Percentiles rank a stretch among this genome's conserved stretches.
Evolutionary conservation across 2,113 vertebrate species (phyloP).

Genomic region (Podarcis muralis): DNA sequence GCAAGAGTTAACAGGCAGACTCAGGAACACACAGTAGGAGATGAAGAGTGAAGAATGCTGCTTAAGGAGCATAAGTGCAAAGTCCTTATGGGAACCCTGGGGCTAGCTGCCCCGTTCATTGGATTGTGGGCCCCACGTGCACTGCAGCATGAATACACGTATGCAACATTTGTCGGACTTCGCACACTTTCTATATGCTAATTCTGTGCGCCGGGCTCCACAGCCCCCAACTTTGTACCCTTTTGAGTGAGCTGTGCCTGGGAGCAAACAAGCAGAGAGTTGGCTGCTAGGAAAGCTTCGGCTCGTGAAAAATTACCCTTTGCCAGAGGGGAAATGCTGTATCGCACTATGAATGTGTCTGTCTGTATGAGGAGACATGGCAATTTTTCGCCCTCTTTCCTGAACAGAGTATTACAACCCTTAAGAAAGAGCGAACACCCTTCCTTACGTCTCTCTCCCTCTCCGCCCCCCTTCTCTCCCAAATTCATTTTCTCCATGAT

Average conservation of each 20-base stretch:
- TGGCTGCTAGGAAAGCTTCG: not conserved
- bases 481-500: constrained; percentile 40
- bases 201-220: not conserved
- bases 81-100: no score
- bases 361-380: not conserved
- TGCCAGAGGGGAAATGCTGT: not conserved
- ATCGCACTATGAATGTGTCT: constrained; percentile 10
- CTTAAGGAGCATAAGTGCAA: not conserved
- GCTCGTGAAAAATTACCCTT: not conserved
- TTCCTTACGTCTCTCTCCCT: not conserved
- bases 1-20: not conserved
- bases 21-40: not conserved
- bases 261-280: not conserved
- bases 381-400: not conserved
- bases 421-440: accelerated
- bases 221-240: not conserved
- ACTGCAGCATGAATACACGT: not conserved
- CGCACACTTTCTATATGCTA: not conserved
- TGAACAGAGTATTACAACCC: not conserved
- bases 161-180: not conserved
- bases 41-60: not conserved
- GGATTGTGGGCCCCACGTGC: not conserved
- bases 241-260: not conserved
- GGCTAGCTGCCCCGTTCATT: not conserved
- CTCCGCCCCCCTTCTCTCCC: not conserved